Evolutionary conservation across 2,888 invertebrate species (phyloP).

Genomic region (Camptogramma bilineatum): DNA sequence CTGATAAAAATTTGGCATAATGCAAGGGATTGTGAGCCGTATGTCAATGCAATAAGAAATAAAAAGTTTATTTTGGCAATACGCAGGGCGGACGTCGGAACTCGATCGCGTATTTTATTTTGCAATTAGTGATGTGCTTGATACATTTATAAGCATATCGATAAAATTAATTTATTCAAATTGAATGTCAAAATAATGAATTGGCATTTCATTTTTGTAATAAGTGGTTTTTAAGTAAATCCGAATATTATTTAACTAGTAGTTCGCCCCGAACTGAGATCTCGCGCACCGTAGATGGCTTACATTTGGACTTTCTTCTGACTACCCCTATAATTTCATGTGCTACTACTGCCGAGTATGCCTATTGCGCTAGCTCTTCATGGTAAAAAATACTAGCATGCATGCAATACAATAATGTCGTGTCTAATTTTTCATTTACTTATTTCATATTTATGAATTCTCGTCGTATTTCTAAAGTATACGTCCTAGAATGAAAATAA

Average conservation of each 20-base stretch:
- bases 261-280: too few species aligned
- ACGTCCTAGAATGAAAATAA: too few species aligned
- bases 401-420: too few species aligned
- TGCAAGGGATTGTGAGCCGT: conserved; percentile 35
- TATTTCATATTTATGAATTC: too few species aligned
- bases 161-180: conserved; percentile 22
- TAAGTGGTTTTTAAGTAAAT: neutral
- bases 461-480: too few species aligned
- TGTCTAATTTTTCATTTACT: too few species aligned
- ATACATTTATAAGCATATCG: conserved; percentile 29
- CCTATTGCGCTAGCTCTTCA: too few species aligned
- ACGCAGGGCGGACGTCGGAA: conserved; percentile 32
- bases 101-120: conserved; percentile 44
- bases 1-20: neutral
- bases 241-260: neutral
- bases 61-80: conserved; percentile 32
- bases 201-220: neutral
- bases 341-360: too few species aligned
- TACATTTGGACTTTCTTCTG: too few species aligned
- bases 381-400: too few species aligned
- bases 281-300: too few species aligned
- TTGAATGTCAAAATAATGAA: conserved; percentile 2
- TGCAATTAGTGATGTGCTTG: conserved; percentile 48
- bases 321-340: too few species aligned
- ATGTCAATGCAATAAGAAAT: conserved; percentile 27